Conservation (phyloP, 2,113 vertebrate genomes). For the Arizona elegans region DNA sequence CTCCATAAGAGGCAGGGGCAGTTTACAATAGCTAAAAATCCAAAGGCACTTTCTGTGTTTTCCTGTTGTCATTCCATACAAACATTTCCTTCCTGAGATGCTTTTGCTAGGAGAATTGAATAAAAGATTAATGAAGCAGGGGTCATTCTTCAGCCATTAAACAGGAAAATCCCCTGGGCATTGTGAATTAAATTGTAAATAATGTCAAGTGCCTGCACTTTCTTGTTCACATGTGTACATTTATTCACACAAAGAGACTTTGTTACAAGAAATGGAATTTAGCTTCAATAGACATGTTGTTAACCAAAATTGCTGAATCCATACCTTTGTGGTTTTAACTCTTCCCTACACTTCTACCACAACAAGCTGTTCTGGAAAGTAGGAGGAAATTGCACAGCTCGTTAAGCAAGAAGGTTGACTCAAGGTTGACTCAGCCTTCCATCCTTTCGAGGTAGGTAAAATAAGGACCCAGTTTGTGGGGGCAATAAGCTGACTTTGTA, state of each 20-base stretch:
- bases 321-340: neutral
- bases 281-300: neutral
- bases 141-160: neutral
- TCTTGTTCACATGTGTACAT: neutral
- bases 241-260: neutral
- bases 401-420: neutral
- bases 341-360: neutral
- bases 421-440: too few species aligned
- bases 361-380: neutral
- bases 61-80: neutral
- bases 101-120: neutral
- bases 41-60: neutral
- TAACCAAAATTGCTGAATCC: neutral
- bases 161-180: neutral
- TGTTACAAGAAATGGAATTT: constrained; percentile 4
- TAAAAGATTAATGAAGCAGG: neutral
- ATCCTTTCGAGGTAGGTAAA: too few species aligned
- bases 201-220: neutral
- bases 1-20: neutral
- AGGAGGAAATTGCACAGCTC: neutral
- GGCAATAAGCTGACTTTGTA: too few species aligned
- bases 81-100: neutral
- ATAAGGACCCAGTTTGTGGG: too few species aligned
- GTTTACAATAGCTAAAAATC: neutral
- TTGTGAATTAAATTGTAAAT: neutral